Conservation (phyloP, 2,888 invertebrate genomes). For the Lochmaea crataegi region DNA sequence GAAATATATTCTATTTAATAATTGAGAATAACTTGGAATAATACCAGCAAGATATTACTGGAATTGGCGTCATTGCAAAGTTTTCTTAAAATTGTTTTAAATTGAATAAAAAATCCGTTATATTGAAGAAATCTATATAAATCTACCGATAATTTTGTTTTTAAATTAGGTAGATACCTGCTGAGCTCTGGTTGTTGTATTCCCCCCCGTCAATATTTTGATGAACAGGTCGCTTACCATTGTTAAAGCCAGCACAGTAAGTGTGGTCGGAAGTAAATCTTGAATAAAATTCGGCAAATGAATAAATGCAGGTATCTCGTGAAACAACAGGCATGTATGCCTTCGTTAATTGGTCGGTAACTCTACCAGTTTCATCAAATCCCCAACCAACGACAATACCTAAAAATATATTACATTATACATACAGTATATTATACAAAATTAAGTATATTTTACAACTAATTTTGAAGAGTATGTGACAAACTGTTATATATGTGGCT, state of each 20-base stretch:
- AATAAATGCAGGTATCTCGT: constrained; percentile 71
- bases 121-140: neutral
- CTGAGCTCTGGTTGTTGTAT: neutral
- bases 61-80: too few species aligned
- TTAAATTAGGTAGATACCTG: constrained; percentile 15
- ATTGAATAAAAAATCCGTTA: neutral
- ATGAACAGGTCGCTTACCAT: constrained; percentile 56
- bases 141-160: neutral
- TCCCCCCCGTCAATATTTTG: neutral
- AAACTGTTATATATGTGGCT: too few species aligned
- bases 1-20: too few species aligned
- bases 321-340: constrained; percentile 73
- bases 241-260: constrained; percentile 65
- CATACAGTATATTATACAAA: neutral
- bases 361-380: constrained; percentile 70
- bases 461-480: too few species aligned
- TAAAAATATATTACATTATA: constrained; percentile 38
- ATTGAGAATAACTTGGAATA: too few species aligned
- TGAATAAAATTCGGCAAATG: constrained; percentile 72
- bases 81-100: too few species aligned
- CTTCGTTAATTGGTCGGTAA: constrained; percentile 70
- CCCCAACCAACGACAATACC: constrained; percentile 66
- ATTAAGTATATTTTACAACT: too few species aligned
- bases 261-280: constrained; percentile 70
- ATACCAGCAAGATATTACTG: too few species aligned